Evolutionary conservation across 2,797 vertebrate genomes (phyloP).

Genomic region (Syngnathus acus): DNA sequence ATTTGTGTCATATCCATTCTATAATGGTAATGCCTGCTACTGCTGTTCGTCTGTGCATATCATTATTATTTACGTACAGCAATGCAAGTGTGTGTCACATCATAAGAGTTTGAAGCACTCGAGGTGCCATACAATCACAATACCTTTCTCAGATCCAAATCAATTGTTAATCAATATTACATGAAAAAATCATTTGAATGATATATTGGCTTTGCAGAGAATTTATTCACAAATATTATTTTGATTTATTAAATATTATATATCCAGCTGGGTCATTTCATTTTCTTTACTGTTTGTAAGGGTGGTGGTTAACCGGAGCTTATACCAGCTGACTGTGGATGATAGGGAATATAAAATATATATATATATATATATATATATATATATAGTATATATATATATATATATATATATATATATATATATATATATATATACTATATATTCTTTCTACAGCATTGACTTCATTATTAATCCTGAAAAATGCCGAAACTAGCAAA

Average conservation of each 20-base stretch:
- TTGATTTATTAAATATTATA: too few relatives aligned
- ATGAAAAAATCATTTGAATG: not conserved
- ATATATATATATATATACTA: too few relatives aligned
- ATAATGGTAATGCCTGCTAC: conserved; percentile 58
- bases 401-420: too few relatives aligned
- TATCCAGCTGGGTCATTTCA: too few relatives aligned
- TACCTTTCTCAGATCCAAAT: conserved; percentile 6
- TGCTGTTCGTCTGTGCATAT: conserved; percentile 47
- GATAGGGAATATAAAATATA: too few relatives aligned
- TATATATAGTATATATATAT: too few relatives aligned
- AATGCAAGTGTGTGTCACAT: conserved; percentile 14
- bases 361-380: too few relatives aligned
- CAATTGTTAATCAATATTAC: conserved; percentile 5
- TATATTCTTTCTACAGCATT: not conserved
- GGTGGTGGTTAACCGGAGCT: too few relatives aligned
- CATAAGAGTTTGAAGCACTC: conserved; percentile 57
- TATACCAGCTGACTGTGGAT: too few relatives aligned
- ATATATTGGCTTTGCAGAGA: too few relatives aligned
- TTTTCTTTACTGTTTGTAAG: too few relatives aligned
- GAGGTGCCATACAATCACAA: conserved; percentile 66
- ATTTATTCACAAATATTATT: too few relatives aligned
- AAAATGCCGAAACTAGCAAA: not conserved
- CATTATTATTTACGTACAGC: conserved; percentile 41
- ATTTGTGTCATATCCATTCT: conserved; percentile 50
- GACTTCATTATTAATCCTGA: not conserved